Conservation (phyloP, 2,888 invertebrate species). For the Drosophila phalerata region DNA sequence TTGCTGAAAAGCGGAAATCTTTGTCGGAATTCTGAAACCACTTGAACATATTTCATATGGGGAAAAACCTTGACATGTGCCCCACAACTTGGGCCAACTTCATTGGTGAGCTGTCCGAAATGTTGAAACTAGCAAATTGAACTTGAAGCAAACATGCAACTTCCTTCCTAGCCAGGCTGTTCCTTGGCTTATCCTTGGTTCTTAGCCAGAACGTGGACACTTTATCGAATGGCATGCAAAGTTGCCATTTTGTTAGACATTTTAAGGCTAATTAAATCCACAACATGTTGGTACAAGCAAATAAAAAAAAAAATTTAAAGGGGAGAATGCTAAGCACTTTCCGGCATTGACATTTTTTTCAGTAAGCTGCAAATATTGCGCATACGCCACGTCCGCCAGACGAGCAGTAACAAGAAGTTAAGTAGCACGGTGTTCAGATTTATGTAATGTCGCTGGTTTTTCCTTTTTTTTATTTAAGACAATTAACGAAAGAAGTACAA, state of each 20-base stretch:
- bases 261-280: conserved; percentile 77
- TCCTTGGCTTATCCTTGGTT: conserved; percentile 63
- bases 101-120: conserved; percentile 58
- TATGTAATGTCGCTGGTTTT: conserved; percentile 49
- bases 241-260: conserved; percentile 65
- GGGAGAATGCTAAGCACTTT: conserved; percentile 72
- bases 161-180: conserved; percentile 61
- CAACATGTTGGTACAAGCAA: conserved; percentile 43
- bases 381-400: conserved; percentile 64
- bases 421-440: conserved; percentile 38
- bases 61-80: conserved; percentile 35
- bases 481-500: conserved; percentile 54
- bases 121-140: conserved; percentile 67
- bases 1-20: conserved; percentile 19
- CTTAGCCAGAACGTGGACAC: conserved; percentile 29
- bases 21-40: conserved; percentile 70
- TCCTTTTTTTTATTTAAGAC: conserved; percentile 24
- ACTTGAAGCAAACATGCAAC: conserved; percentile 77
- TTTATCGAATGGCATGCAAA: conserved; percentile 61
- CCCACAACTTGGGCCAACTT: conserved; percentile 1
- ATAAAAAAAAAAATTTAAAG: conserved; percentile 26
- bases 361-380: conserved; percentile 63
- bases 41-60: conserved; percentile 51
- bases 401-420: conserved; percentile 12
- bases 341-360: conserved; percentile 75